phyloP scores from a whole-genome alignment of 1,140 invertebrate species.

The Aphelinus certus region DNA sequence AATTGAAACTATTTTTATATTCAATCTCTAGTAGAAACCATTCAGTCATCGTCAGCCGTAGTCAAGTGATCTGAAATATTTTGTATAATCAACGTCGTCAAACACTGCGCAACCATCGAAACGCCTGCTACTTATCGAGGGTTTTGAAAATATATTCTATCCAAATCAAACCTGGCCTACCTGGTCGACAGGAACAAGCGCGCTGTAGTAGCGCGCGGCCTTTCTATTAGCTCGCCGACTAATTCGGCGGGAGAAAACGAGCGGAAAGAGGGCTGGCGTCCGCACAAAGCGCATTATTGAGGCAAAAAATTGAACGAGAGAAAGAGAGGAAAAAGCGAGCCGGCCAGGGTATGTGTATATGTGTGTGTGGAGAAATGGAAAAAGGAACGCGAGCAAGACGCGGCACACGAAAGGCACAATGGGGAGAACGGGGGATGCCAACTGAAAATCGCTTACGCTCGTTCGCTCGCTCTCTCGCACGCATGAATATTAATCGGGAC shows the following conservation, averaged over 20 bases:
- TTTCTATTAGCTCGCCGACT: conserved; percentile 23
- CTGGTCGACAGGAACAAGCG: not conserved
- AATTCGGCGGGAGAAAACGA: conserved; percentile 3
- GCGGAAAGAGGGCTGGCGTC: not conserved
- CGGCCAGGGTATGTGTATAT: not conserved
- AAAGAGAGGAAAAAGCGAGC: not conserved
- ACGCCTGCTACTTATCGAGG: too few species aligned
- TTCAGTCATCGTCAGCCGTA: too few species aligned
- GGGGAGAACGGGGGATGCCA: not conserved
- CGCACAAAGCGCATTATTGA: conserved; percentile 3
- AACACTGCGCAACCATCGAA: too few species aligned
- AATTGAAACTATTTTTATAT: too few species aligned
- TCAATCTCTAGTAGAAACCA: too few species aligned
- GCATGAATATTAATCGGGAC: conserved; percentile 57
- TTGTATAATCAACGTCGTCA: too few species aligned
- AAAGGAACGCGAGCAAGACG: conserved; percentile 18
- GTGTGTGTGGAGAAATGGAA: conserved; percentile 16
- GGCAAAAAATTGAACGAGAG: conserved; percentile 25
- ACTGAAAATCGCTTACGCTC: conserved; percentile 10
- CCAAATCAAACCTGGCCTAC: too few species aligned
- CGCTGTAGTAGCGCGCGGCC: conserved; percentile 1
- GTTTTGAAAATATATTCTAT: too few species aligned
- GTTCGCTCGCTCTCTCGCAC: conserved; percentile 16
- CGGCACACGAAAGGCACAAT: conserved; percentile 10
- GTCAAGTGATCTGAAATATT: too few species aligned